phyloP scores from a whole-genome alignment of 53 echinoderm and acorn worm species.

The Patiria pectinifera region DNA sequence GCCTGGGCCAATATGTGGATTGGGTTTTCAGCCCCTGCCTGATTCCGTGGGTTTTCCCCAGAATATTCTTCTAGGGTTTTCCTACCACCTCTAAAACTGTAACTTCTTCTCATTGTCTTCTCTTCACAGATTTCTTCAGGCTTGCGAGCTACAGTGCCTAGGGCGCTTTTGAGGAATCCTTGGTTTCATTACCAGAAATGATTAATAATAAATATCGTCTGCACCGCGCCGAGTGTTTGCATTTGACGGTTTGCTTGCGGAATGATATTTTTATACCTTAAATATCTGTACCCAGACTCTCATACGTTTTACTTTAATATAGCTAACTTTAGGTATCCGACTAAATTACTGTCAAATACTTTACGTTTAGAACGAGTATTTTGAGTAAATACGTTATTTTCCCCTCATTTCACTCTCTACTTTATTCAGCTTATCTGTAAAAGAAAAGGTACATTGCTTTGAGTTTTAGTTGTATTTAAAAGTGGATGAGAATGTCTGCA shows the following conservation, averaged over 20 bases:
- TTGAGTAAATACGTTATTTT: neutral
- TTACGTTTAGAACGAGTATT: conserved; percentile 36
- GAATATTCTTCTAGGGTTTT: too few species aligned
- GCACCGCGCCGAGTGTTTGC: neutral
- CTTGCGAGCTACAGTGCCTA: too few species aligned
- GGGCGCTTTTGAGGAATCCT: too few species aligned
- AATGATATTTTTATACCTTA: conserved; percentile 7
- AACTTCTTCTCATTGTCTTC: too few species aligned
- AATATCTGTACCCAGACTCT: neutral
- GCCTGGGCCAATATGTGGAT: too few species aligned
- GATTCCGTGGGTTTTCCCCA: too few species aligned
- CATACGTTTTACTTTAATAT: neutral
- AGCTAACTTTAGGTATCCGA: conserved; percentile 2
- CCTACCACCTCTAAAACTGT: too few species aligned
- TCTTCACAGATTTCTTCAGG: too few species aligned
- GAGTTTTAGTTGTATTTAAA: neutral
- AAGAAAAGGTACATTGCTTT: neutral
- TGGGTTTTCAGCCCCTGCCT: too few species aligned
- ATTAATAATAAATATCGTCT: conserved; percentile 19
- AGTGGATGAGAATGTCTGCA: neutral
- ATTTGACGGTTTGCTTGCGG: conserved; percentile 40
- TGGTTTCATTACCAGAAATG: too few species aligned
- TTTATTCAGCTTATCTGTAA: neutral
- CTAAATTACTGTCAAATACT: neutral
- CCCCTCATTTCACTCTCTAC: neutral